Conservation (phyloP, 1,140 invertebrate genomes). For the Bombus fervidus region DNA sequence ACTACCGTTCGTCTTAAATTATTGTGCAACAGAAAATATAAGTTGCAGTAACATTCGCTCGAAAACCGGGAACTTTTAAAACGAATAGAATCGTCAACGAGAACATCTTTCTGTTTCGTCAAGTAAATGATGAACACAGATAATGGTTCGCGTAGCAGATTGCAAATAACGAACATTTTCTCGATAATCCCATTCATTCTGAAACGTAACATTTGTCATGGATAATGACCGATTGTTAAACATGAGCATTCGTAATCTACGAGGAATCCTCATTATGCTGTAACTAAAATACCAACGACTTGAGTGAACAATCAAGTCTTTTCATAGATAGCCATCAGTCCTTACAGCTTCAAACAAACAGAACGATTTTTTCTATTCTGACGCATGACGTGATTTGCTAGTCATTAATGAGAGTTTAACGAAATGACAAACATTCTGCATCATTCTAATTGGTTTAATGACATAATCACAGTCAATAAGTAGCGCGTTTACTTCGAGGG, state of each 20-base stretch:
- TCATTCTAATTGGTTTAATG: conserved; percentile 51
- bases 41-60: not conserved
- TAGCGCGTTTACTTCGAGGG: not conserved
- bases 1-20: not conserved
- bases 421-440: conserved; percentile 51
- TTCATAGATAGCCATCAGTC: conserved; percentile 62
- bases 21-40: not conserved
- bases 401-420: conserved; percentile 61
- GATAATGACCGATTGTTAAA: conserved; percentile 65
- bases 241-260: conserved; percentile 56
- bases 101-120: not conserved
- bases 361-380: conserved; percentile 63
- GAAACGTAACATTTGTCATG: conserved; percentile 57
- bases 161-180: conserved; percentile 28
- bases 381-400: conserved; percentile 57
- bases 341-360: conserved; percentile 52
- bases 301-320: conserved; percentile 57
- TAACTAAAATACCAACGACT: conserved; percentile 53
- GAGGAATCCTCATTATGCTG: conserved; percentile 61
- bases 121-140: conserved; percentile 18
- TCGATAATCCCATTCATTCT: conserved; percentile 58
- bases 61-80: not conserved
- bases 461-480: conserved; percentile 17
- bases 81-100: no score
- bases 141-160: not conserved